Evolutionary conservation across 2,888 invertebrate species (phyloP), one percentile per base, ranked within the genome.

Genomic region (Azorinus chamasolen): DNA sequence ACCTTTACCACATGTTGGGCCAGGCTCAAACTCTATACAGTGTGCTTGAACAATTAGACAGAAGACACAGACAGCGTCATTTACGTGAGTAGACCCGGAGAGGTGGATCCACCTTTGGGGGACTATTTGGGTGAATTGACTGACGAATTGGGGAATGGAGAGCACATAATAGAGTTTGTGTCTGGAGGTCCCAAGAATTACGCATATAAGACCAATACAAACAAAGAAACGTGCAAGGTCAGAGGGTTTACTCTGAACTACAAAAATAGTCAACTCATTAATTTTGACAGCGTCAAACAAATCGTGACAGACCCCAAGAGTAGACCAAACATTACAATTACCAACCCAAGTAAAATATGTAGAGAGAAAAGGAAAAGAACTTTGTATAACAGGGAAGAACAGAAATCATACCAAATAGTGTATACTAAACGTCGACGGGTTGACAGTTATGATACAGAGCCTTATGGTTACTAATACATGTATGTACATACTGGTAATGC

Each of bases 361-460:
- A 58, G 83, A 45, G 64, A 96, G 89, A 96, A 95, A 93, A 96
- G 97, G 73, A 94, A 95, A 88, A 95, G 70, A 24, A 70, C 64
- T 55, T 25, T 97, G 76, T 95, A 95, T 93, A 96, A 96, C 92
- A 95, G 95, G 32, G 39, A 51, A 55, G 83, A 83, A 65, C 14
- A 91, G 96, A 79, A 77, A 57, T 51, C 51, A 16, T 71, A 74
- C 64, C 74, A 59, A 27, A 71, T 79, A 62, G 76, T 83, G 24
- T 81, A 81, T 45, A 77, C 74, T 0, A 81, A 83, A 72, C 46
- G 81, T 14, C 48, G 55, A 50, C 58, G 69, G 18, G 27, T 63
- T 43, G 58, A 58, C 20, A 62, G 74, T 25, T 69, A 64, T 14
- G 70, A 79, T 32, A 83, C 83, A 12, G 48, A 71, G 18, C 83